phyloP scores from a whole-genome alignment of 35 echinoderm and acorn worm species.

The Eucidaris tribuloides region DNA sequence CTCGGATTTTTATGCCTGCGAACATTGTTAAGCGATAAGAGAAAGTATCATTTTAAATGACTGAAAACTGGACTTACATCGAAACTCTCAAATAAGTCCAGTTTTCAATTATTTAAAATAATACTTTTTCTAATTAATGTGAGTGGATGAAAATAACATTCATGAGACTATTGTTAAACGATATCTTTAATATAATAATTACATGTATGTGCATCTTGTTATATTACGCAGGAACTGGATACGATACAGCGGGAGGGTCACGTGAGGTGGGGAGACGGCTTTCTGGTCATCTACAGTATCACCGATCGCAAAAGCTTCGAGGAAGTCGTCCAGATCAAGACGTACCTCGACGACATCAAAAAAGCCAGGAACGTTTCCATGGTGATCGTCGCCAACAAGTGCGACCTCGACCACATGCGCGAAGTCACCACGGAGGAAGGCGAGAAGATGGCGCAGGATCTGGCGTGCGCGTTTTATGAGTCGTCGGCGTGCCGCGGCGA shows the following conservation, averaged over 20 bases:
- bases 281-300: conserved; percentile 87
- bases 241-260: conserved; percentile 81
- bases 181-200: too few relatives aligned
- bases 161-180: too few relatives aligned
- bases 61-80: too few relatives aligned
- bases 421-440: conserved; percentile 87
- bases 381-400: conserved; percentile 89
- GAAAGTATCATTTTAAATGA: too few relatives aligned
- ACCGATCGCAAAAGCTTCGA: conserved; percentile 92
- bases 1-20: too few relatives aligned
- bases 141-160: too few relatives aligned
- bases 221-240: conserved; percentile 68
- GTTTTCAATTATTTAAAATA: too few relatives aligned
- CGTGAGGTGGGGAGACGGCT: conserved; percentile 93
- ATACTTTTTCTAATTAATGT: too few relatives aligned
- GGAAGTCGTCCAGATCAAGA: conserved; percentile 69
- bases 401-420: conserved; percentile 83
- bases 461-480: conserved; percentile 91
- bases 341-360: conserved; percentile 88
- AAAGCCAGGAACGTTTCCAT: conserved; percentile 94
- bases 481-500: conserved; percentile 75
- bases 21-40: too few relatives aligned
- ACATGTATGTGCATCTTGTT: background rate
- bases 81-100: too few relatives aligned
- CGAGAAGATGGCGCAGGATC: conserved; percentile 76